Evolutionary conservation across 2,888 invertebrate species (phyloP).

Genomic region (Cepaea hortensis): DNA sequence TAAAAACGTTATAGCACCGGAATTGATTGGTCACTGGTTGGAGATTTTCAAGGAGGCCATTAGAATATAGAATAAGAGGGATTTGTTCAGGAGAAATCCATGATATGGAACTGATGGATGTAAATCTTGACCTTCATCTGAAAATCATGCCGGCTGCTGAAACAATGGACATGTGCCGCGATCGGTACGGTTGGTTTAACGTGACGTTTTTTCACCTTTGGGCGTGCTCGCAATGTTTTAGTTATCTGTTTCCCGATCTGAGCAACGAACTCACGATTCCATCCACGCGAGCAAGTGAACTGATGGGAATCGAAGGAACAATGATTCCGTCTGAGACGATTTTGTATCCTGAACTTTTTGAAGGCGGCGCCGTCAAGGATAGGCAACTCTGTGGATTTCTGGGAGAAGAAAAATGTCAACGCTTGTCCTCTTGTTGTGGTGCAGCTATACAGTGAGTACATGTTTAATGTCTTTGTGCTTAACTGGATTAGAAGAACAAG

Average conservation of each 20-base stretch:
- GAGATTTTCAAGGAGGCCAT: too few species aligned
- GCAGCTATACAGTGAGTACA: conserved; percentile 51
- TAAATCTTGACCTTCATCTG: not conserved
- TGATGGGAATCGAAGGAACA: not conserved
- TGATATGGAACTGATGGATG: not conserved
- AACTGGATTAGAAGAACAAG: too few species aligned
- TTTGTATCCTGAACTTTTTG: conserved; percentile 22
- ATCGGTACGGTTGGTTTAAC: conserved; percentile 51
- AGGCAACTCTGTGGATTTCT: conserved; percentile 47
- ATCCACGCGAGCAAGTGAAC: not conserved
- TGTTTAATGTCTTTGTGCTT: too few species aligned
- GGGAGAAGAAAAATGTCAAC: conserved; percentile 44
- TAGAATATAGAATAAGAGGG: too few species aligned
- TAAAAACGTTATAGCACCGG: too few species aligned
- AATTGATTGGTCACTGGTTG: too few species aligned
- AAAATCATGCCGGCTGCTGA: not conserved
- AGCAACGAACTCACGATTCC: not conserved
- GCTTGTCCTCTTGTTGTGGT: conserved; percentile 54
- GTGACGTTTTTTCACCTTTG: conserved; percentile 52
- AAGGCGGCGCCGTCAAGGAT: not conserved
- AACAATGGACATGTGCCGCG: conserved; percentile 48
- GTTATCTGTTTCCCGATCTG: conserved; percentile 53
- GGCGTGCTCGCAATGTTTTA: conserved; percentile 59
- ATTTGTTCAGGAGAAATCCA: too few species aligned
- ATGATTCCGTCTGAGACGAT: not conserved